A percentile compares a stretch with the other conserved stretches of the same genome.
These are phyloP conservation scores for Gila orcuttii DNA, from an alignment of 2,113 vertebrate genomes.

Conservation along the genomic window DNA sequence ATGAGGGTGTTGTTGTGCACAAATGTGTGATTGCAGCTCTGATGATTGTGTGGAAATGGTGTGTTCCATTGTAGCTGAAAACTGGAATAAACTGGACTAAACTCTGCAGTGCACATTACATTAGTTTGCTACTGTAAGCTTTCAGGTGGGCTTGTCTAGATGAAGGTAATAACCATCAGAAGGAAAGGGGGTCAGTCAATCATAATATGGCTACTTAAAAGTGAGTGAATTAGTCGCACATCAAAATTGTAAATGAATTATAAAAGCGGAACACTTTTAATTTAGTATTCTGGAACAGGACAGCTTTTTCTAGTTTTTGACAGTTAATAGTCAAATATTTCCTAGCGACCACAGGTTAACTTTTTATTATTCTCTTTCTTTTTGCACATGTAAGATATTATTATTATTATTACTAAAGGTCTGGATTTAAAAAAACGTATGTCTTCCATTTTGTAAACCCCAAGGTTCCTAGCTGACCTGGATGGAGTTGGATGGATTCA, in stretches of 20 bases:
- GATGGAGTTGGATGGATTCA: no score
- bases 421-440: not conserved
- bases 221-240: not conserved
- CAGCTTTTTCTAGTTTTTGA: not conserved
- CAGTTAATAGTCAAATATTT: not conserved
- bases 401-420: not conserved
- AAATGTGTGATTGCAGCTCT: conserved; percentile 13
- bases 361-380: not conserved
- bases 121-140: not conserved
- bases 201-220: not conserved
- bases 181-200: not conserved
- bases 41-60: not conserved
- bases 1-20: not conserved
- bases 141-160: not conserved
- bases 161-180: not conserved
- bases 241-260: not conserved
- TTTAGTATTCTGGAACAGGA: not conserved
- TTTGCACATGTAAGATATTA: not conserved
- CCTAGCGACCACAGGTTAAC: not conserved
- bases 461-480: no score
- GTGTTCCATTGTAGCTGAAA: not conserved
- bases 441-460: not conserved
- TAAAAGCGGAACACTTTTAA: not conserved
- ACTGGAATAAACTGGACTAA: not conserved
- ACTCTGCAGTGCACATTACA: not conserved